Evolutionary conservation across 2,797 vertebrate species (phyloP), one percentile per base, ranked within the genome.

Genomic region (Typhlichthys subterraneus): DNA sequence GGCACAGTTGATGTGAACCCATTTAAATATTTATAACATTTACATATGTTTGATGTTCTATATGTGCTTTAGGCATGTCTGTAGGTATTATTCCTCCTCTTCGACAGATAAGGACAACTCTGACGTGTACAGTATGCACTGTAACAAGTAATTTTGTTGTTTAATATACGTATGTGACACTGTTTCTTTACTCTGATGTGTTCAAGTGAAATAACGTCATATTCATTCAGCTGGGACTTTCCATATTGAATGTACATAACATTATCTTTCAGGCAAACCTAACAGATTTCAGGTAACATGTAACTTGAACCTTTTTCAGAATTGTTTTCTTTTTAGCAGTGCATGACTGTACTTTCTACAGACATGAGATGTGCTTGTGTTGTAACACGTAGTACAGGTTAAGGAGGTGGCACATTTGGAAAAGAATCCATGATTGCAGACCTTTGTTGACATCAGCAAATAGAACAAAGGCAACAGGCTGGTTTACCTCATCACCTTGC

Each of bases 391-490:
- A 75, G 67, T 63, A 74, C 76, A 69, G 73, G 71, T 51, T 3
- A 75, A 77, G 69, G 61, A 63, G 71, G 48, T 45, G 72, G 68
- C 72, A 59, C 54, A 56, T 63, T 15, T 61, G 59, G 67, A 86
- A 80, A 82, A 51, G n/a, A 60, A 74, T 73, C 63, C 31, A 12
- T 53, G 55, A 61, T 73, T 54, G 15, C 73, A 73, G 60, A 65
- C 65, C 72, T 76, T 80, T 55, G 1, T 68, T 81, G 88, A 87
- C 82, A 84, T 79, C 80, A 77, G 78, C 78, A 75, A 77, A 68
- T 38, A 70, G 63, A 79, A 57, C 73, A 79, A 72, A 70, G 69
- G 70, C 57, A 76, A 72, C 62, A 31, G 52, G 61, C 2, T 5
- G 69, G 12, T 12, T 48, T 45, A 57, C 55, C 71, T 68, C 50